These are phyloP conservation scores for Reticulitermes speratus DNA, from an alignment of 1,140 invertebrate genomes.

Conservation along the genomic window DNA sequence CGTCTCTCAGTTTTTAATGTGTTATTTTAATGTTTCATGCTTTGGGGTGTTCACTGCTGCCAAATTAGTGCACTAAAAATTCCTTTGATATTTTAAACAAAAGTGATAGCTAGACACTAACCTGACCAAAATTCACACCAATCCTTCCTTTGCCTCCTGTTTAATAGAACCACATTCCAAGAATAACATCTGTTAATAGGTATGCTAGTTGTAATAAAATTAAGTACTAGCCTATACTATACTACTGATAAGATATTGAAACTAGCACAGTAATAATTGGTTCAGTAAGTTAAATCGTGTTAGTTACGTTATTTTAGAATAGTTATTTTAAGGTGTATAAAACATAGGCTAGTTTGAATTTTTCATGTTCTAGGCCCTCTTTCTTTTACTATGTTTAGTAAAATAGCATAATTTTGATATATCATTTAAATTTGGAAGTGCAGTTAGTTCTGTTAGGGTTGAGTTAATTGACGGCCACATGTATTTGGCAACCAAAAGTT, in stretches of 20 bases:
- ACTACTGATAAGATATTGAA: neutral
- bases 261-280: conserved; percentile 2
- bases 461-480: neutral
- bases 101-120: conserved; percentile 16
- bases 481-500: conserved; percentile 7
- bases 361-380: neutral
- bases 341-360: conserved; percentile 8
- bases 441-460: neutral
- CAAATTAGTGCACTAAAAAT: conserved; percentile 32
- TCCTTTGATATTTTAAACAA: neutral
- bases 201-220: conserved; percentile 20
- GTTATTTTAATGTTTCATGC: conserved; percentile 34
- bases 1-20: conserved; percentile 30
- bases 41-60: conserved; percentile 39
- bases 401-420: conserved; percentile 2
- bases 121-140: neutral
- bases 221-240: conserved; percentile 8
- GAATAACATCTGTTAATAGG: neutral
- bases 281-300: neutral
- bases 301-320: neutral
- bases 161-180: neutral
- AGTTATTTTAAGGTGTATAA: conserved; percentile 1
- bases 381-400: neutral
- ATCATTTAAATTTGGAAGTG: conserved; percentile 2
- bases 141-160: conserved; percentile 1